phyloP scores from a whole-genome alignment of 2,113 vertebrate species.

The Peromyscus californicus region DNA sequence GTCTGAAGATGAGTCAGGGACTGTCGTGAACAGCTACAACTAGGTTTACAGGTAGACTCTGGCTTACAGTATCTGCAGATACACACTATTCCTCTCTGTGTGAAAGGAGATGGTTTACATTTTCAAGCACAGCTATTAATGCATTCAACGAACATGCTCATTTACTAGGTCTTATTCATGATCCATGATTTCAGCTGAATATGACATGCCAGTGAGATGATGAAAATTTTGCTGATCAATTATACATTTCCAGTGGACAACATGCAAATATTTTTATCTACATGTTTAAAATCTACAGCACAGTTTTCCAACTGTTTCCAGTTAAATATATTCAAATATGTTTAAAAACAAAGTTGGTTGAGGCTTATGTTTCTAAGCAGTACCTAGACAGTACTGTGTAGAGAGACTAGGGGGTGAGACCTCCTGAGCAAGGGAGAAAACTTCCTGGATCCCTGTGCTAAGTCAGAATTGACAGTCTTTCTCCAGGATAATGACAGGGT shows the following conservation, averaged over 20 bases:
- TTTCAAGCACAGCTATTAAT: not conserved
- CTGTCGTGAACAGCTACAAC: not conserved
- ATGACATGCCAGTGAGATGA: not conserved
- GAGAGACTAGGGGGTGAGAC: not conserved
- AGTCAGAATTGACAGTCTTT: not conserved
- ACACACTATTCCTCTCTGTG: not conserved
- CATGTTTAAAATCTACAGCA: not conserved
- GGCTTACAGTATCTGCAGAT: not conserved
- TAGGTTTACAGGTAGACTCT: not conserved
- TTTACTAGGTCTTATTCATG: not conserved
- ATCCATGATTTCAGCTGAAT: not conserved
- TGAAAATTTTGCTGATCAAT: not conserved
- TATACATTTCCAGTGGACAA: not conserved
- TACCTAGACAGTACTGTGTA: not conserved
- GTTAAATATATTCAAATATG: not conserved
- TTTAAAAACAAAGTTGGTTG: not conserved
- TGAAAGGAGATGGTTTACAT: not conserved
- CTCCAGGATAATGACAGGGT: too few relatives aligned
- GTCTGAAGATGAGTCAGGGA: not conserved
- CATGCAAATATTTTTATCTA: not conserved
- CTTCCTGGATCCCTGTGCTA: not conserved
- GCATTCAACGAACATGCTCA: not conserved
- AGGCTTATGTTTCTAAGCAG: not conserved
- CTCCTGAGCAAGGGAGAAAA: not conserved
- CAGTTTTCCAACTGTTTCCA: not conserved